These are phyloP conservation scores for Rhaphigaster nebulosa DNA, from an alignment of 2,888 invertebrate species.

Conservation along the genomic window DNA sequence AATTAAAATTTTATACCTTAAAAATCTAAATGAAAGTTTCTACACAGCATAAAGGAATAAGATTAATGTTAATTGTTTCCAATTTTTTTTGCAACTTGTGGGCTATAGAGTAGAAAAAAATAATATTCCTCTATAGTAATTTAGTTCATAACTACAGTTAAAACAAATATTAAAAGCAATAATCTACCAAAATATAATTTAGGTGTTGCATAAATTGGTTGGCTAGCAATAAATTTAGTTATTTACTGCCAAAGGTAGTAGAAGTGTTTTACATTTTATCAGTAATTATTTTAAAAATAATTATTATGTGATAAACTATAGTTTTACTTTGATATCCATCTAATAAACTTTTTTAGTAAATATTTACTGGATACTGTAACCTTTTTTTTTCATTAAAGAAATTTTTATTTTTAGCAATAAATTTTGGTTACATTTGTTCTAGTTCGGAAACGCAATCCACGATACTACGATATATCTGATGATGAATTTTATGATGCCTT, in stretches of 20 bases:
- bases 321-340: not conserved
- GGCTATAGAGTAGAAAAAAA: too few species aligned
- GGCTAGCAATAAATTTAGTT: not conserved
- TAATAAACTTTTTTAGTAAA: not conserved
- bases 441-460: slow-evolving; percentile 66
- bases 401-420: slow-evolving; percentile 34
- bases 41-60: too few species aligned
- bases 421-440: slow-evolving; percentile 59
- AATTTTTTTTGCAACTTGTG: too few species aligned
- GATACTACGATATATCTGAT: slow-evolving; percentile 69
- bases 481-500: slow-evolving; percentile 70
- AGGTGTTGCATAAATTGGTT: not conserved
- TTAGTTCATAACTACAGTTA: too few species aligned
- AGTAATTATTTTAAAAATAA: not conserved
- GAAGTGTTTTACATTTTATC: not conserved
- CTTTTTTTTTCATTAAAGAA: not conserved
- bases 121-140: too few species aligned
- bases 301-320: not conserved
- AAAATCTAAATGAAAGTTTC: too few species aligned
- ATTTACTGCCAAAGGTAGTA: not conserved
- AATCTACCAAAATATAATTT: not conserved
- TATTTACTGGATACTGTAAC: not conserved
- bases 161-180: too few species aligned
- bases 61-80: too few species aligned
- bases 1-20: too few species aligned